Conservation (phyloP, 2,888 invertebrate genomes). For the Hemithea aestivaria region DNA sequence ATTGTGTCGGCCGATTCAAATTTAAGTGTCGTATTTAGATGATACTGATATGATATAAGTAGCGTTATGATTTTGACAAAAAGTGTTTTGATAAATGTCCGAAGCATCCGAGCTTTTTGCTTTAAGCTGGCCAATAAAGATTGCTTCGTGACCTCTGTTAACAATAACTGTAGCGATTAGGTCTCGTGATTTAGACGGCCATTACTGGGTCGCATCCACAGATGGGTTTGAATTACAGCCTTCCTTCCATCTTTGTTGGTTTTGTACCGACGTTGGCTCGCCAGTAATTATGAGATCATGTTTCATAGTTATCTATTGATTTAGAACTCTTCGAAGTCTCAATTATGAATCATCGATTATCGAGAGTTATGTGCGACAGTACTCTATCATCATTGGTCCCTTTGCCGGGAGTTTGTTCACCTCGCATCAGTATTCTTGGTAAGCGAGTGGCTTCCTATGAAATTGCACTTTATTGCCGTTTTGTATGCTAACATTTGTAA, state of each 20-base stretch:
- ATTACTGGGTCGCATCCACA: constrained; percentile 65
- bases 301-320: constrained; percentile 71
- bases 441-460: constrained; percentile 28
- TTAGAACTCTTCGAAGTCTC: constrained; percentile 67
- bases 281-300: constrained; percentile 73
- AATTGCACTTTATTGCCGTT: constrained; percentile 36
- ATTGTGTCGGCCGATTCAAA: constrained; percentile 9
- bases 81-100: constrained; percentile 52
- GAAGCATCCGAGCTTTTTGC: constrained; percentile 51
- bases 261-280: constrained; percentile 58
- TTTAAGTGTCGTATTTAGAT: constrained; percentile 30
- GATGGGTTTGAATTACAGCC: constrained; percentile 70
- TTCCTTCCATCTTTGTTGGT: constrained; percentile 65
- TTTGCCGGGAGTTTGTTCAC: constrained; percentile 51
- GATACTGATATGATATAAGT: constrained; percentile 24
- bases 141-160: constrained; percentile 70
- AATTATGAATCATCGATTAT: constrained; percentile 71
- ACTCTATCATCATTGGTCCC: constrained; percentile 55
- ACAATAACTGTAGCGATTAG: constrained; percentile 69
- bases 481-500: constrained; percentile 34
- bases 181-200: constrained; percentile 67
- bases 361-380: constrained; percentile 58
- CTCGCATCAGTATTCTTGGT: constrained; percentile 36
- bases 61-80: constrained; percentile 39
- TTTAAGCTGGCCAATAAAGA: constrained; percentile 60